A percentile compares a stretch with the other conserved stretches of the same genome.
phyloP scores from a whole-genome alignment of 2,797 vertebrate species.

The Thripadectes ignobilis region DNA sequence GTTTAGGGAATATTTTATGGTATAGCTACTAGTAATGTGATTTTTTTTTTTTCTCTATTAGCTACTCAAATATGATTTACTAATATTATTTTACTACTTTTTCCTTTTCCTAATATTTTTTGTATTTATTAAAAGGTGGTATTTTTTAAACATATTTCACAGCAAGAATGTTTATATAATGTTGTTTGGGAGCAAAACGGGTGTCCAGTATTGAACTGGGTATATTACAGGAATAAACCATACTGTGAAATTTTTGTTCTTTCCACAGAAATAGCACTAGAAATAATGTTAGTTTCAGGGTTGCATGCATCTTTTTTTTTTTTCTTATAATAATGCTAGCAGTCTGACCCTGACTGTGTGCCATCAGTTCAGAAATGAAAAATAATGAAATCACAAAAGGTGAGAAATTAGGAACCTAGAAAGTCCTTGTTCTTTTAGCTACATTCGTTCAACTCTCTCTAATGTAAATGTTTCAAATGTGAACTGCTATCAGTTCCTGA shows the following conservation, averaged over 20 bases:
- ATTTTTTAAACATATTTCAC: not conserved
- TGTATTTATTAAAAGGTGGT: not conserved
- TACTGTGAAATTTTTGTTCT: not conserved
- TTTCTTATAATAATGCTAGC: not conserved
- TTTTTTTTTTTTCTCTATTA: not conserved
- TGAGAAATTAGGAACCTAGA: not conserved
- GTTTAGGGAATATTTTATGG: not conserved
- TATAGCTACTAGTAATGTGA: not conserved
- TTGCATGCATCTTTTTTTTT: not conserved
- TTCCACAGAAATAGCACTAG: not conserved
- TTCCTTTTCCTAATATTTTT: not conserved
- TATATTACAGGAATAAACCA: not conserved
- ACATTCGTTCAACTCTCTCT: not conserved
- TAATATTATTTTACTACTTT: not conserved
- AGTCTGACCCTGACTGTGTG: not conserved
- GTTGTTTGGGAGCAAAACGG: not conserved
- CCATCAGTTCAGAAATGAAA: not conserved
- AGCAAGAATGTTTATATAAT: not conserved
- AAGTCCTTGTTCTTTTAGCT: not conserved
- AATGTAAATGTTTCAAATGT: not conserved
- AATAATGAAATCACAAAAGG: not conserved
- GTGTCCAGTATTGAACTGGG: not conserved
- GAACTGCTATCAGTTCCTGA: not conserved
- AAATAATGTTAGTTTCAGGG: not conserved
- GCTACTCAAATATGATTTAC: not conserved